phyloP scores from a whole-genome alignment of 2,797 vertebrate species.

The Liasis olivaceus region DNA sequence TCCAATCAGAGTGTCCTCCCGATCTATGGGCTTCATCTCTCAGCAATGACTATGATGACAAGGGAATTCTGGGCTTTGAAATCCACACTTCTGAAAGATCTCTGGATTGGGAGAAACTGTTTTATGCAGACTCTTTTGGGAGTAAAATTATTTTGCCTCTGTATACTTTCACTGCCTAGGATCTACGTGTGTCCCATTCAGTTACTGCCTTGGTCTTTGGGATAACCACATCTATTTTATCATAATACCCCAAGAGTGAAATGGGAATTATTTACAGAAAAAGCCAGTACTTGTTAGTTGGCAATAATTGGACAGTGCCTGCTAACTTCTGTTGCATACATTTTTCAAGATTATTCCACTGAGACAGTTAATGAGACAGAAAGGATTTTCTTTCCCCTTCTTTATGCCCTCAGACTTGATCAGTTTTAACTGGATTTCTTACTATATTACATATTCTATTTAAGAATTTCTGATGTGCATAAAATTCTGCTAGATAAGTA shows the following conservation, averaged over 20 bases:
- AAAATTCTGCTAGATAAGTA: slow-evolving; percentile 25
- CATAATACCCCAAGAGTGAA: background rate
- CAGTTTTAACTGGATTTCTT: slow-evolving; percentile 24
- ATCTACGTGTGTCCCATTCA: background rate
- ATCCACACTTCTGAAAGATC: background rate
- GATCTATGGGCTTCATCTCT: background rate
- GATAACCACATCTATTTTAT: background rate
- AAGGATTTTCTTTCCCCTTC: background rate
- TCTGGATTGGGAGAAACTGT: background rate
- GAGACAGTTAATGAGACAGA: background rate
- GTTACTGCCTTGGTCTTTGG: background rate
- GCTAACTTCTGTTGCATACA: background rate
- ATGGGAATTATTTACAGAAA: background rate
- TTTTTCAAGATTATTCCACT: background rate
- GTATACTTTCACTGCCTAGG: background rate
- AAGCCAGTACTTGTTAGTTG: background rate
- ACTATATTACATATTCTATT: background rate
- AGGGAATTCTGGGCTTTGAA: background rate
- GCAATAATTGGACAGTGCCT: slow-evolving; percentile 8
- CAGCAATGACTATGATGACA: background rate
- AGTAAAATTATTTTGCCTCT: background rate
- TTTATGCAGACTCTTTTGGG: background rate
- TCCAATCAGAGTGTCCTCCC: background rate
- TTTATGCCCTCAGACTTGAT: slow-evolving; percentile 34
- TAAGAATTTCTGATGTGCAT: slow-evolving; percentile 38